These are phyloP conservation scores for Halcyon smyrnensis DNA, from an alignment of 2,797 vertebrate species.

Conservation along the genomic window DNA sequence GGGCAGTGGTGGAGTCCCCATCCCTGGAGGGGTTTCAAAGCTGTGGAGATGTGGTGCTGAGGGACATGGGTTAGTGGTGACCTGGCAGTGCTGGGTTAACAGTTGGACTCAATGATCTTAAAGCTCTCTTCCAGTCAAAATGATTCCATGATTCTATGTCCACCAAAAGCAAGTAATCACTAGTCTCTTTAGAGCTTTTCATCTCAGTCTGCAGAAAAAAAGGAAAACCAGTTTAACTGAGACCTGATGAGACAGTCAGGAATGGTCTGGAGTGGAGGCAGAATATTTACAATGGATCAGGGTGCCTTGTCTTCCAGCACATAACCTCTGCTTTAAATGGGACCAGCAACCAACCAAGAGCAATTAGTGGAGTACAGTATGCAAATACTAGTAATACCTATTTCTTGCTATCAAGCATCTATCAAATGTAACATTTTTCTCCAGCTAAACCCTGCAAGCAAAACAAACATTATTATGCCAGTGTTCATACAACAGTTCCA, in stretches of 20 bases:
- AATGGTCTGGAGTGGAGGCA: constrained; percentile 24
- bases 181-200: neutral
- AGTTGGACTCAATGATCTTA: too few relatives aligned
- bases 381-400: constrained; percentile 41
- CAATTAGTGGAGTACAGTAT: constrained; percentile 48
- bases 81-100: too few relatives aligned
- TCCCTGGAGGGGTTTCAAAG: too few relatives aligned
- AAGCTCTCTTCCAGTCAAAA: neutral
- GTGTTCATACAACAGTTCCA: neutral
- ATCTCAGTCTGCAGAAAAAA: constrained; percentile 4
- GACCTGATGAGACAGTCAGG: constrained; percentile 17
- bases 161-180: neutral
- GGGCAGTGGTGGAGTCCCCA: too few relatives aligned
- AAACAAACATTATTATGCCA: neutral
- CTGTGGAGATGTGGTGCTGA: too few relatives aligned
- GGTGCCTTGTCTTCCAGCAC: constrained; percentile 29
- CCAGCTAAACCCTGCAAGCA: constrained; percentile 13
- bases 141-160: neutral
- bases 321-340: constrained; percentile 58
- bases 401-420: constrained; percentile 32
- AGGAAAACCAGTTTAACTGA: constrained; percentile 23
- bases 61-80: too few relatives aligned
- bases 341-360: constrained; percentile 46
- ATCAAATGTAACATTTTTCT: constrained; percentile 35
- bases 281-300: constrained; percentile 30